Evolutionary conservation across 2,888 invertebrate species (phyloP), one percentile per base, ranked within the genome.

Genomic region (Iphiclides podalirius): DNA sequence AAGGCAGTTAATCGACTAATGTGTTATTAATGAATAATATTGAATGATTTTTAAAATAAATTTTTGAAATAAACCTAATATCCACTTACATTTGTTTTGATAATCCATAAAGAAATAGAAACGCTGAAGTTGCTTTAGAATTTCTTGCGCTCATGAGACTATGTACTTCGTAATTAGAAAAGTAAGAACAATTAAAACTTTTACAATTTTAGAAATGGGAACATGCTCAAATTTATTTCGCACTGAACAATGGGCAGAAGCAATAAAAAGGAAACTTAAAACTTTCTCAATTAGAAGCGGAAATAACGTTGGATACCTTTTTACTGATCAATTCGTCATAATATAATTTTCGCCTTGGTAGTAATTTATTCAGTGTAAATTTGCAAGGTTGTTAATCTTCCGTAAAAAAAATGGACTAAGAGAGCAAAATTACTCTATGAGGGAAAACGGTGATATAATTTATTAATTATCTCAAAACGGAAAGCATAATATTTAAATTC

Each of bases 141-240:
- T 35, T 50, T 45, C 40, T 50, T 45, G 20, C 17, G 39, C 36
- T 45, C 39, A 39, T 44, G 50, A 75, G 79, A 75, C 77, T 79
- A 74, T 81, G 75, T 83, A 84, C 81, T 84, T 82, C 76, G 79
- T 86, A 85, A 87, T 87, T 85, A 84, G 78, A 75, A 85, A 87
- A 87, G 86, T 84, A 79, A 67, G 73, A 78, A 78, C 83, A 82
- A 86, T 87, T 87, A 85, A 87, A 87, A 87, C 84, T 87, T 87
- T 85, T 84, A 84, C 84, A 85, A 85, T 85, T 82, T 85, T 84
- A 73, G 74, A 67, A 77, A 83, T 80, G 80, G 79, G 76, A 84
- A 81, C 84, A 79, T 74, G 66, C 66, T 58, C 53, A 62, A 63
- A 59, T 85, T 84, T 83, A 76, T 79, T 81, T 75, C 73, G 62